Percentiles rank a stretch among this genome's conserved stretches.
Evolutionary conservation across 2,888 invertebrate species (phyloP).

Genomic region (Caenorhabditis auriculariae): DNA sequence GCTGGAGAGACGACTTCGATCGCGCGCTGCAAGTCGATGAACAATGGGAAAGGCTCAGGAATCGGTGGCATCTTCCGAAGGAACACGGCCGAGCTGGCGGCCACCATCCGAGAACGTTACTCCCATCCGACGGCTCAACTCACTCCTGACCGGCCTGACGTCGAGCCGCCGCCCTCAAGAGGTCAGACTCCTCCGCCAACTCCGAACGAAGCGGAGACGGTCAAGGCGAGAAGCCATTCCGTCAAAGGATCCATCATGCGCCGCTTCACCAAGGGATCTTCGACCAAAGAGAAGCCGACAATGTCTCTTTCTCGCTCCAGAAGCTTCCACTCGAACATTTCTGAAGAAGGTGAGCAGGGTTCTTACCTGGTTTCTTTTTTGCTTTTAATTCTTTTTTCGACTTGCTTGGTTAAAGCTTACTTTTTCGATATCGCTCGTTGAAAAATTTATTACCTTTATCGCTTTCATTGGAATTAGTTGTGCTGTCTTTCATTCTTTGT

Average conservation of each 20-base stretch:
- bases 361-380: slow-evolving; percentile 3
- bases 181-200: slow-evolving; percentile 2
- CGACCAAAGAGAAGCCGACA: slow-evolving; percentile 21
- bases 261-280: slow-evolving; percentile 20
- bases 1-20: too few species aligned
- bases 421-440: too few species aligned
- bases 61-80: slow-evolving; percentile 31
- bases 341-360: slow-evolving; percentile 32
- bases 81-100: slow-evolving; percentile 36
- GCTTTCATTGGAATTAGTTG: neutral
- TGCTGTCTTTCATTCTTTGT: slow-evolving; percentile 3
- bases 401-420: slow-evolving; percentile 4
- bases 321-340: slow-evolving; percentile 38
- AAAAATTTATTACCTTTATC: too few species aligned
- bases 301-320: slow-evolving; percentile 20
- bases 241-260: slow-evolving; percentile 41
- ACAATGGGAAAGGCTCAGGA: slow-evolving; percentile 15
- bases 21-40: too few species aligned
- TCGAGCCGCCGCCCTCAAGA: slow-evolving; percentile 7
- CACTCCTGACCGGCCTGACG: slow-evolving; percentile 37
- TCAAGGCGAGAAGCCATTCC: slow-evolving; percentile 26
- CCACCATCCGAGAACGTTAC: slow-evolving; percentile 28
- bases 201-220: slow-evolving; percentile 4
- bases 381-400: slow-evolving; percentile 1
- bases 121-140: slow-evolving; percentile 3